These are phyloP conservation scores for Diorhabda sublineata DNA, from an alignment of 1,140 invertebrate species.

Conservation along the genomic window DNA sequence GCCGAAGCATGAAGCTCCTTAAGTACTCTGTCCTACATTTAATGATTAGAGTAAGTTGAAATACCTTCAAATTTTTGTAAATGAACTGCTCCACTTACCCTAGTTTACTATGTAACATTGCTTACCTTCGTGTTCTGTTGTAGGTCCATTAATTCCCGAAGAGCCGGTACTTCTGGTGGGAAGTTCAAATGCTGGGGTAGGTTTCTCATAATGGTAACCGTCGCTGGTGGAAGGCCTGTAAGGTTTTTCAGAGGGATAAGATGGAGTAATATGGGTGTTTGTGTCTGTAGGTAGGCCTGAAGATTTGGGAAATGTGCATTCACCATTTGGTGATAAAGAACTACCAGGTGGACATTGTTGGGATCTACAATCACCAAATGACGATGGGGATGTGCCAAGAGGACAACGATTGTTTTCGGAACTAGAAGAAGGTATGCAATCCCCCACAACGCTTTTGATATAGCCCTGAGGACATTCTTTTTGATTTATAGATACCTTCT, in stretches of 20 bases:
- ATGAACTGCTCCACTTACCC: too few species aligned
- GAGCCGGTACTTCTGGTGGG: not conserved
- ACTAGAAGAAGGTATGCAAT: not conserved
- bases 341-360: constrained; percentile 12
- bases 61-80: too few species aligned
- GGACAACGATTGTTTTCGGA: not conserved
- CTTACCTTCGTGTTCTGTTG: constrained; percentile 10
- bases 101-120: too few species aligned
- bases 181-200: constrained; percentile 17
- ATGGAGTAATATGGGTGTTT: constrained; percentile 16
- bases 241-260: constrained; percentile 15
- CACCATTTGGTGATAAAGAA: constrained; percentile 12
- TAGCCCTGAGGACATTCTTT: not conserved
- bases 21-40: too few species aligned
- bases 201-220: constrained; percentile 24
- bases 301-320: constrained; percentile 7
- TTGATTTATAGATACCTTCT: not conserved
- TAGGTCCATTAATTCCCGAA: not conserved
- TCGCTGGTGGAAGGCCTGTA: constrained; percentile 17
- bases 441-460: not conserved
- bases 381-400: constrained; percentile 4
- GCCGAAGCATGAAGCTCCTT: too few species aligned
- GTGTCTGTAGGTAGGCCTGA: constrained; percentile 12
- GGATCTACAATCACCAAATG: constrained; percentile 6
- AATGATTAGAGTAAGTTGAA: too few species aligned